Base-by-base conservation (phyloP, 1,140 invertebrate species). In the Tetragnatha versicolor region DNA sequence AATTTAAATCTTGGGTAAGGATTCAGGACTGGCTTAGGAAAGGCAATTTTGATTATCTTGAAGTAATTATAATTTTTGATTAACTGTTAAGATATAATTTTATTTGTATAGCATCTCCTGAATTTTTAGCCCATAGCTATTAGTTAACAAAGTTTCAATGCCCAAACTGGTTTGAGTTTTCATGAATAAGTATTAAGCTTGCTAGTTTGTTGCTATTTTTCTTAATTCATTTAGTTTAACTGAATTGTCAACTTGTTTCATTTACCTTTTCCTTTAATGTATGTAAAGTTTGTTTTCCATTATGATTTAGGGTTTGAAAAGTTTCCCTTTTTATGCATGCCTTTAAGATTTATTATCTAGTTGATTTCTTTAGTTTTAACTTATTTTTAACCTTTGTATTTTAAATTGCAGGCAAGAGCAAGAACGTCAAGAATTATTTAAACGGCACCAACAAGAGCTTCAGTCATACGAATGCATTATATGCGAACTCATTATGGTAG, bases 361-460 rank as follows among this genome's bases (percentile, higher is more conserved):
- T 20, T 55, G 51, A 20, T 20, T 25, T 12, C 6, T 12, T 20
- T 10, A 55, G 25, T 1, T 2, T 9, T 2, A 22, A 10, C n/a
- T 33, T 29, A 20, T 60, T 17, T 3, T 20, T 47, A 17, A 20
- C 39, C 39, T 45, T 45, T 17, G 7, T 27, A 10, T 61, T 29
- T 45, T 33, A 17, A 20, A 35, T 60, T 37, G 6, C 22, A 79
- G 76, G n/a, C 76, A 79, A 79, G 76, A 79, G n/a, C 76, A 79
- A 69, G 76, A 79, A 45, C 29, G 76, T 14, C 49, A 60, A 39
- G 76, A 79, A 69, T 29, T 79, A n/a, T 69, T n/a, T 31, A 68
- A 39, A n/a, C 65, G 76, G 0, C 76, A 79, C 29, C 76, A 79
- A 37, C 76, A 79, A 79, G 76, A 79, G 51, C 65, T 79, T 58